A percentile compares a stretch with the other conserved stretches of the same genome.
phyloP scores from a whole-genome alignment of 1,140 invertebrate species.

The Cydia pomonella region DNA sequence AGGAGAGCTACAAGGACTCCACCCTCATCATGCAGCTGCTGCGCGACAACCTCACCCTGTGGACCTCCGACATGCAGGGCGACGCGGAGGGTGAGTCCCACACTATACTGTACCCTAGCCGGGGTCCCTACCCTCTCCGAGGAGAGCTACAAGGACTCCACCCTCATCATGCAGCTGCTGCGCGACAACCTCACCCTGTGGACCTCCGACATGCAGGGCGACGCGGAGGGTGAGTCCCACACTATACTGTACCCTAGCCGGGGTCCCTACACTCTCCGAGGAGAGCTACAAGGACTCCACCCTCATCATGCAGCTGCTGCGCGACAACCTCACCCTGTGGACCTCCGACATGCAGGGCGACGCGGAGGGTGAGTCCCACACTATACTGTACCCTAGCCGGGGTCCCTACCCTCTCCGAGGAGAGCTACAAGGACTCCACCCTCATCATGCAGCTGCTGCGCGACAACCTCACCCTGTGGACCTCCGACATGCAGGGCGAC shows the following conservation, averaged over 20 bases:
- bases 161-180: conserved; percentile 99
- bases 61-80: conserved; percentile 98
- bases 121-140: conserved; percentile 98
- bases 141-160: conserved; percentile 99
- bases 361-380: conserved; percentile 74
- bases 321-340: conserved; percentile 99
- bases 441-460: conserved; percentile 99
- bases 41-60: conserved; percentile 98
- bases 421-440: conserved; percentile 99
- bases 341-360: conserved; percentile 98
- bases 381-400: conserved; percentile 84
- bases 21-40: conserved; percentile 99
- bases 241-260: conserved; percentile 82
- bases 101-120: conserved; percentile 77
- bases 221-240: conserved; percentile 80
- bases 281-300: conserved; percentile 99
- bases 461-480: conserved; percentile 99
- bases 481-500: conserved; percentile 97
- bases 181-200: conserved; percentile 99
- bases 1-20: conserved; percentile 99
- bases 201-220: conserved; percentile 98
- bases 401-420: conserved; percentile 97
- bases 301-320: conserved; percentile 98
- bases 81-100: conserved; percentile 82
- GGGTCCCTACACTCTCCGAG: conserved; percentile 97